Evolutionary conservation across 2,888 invertebrate genomes (phyloP).

Genomic region (Gymnosoma rotundatum): DNA sequence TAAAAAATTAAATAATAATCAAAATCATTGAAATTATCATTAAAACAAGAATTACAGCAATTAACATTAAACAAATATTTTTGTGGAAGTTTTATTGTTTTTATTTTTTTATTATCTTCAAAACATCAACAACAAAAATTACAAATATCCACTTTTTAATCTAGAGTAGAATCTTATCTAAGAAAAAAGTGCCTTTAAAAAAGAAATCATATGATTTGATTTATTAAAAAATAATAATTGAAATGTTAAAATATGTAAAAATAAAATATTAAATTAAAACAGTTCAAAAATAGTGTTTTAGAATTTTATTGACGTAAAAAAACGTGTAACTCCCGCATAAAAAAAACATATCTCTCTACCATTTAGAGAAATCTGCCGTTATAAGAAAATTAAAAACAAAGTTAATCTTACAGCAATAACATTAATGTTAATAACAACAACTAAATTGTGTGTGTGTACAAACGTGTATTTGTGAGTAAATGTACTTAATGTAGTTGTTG

Average conservation of each 20-base stretch:
- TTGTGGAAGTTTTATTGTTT: not conserved
- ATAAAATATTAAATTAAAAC: not conserved
- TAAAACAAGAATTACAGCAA: constrained; percentile 1
- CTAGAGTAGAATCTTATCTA: constrained; percentile 41
- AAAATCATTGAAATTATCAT: constrained; percentile 29
- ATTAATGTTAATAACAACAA: constrained; percentile 34
- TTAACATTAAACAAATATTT: constrained; percentile 28
- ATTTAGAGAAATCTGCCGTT: constrained; percentile 3
- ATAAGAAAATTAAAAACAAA: not conserved
- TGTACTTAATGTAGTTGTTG: constrained; percentile 49
- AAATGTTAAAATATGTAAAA: too few species aligned
- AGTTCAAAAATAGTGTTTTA: not conserved
- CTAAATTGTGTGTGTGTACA: not conserved
- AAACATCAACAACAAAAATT: constrained; percentile 50
- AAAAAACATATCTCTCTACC: constrained; percentile 4
- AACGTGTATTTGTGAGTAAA: not conserved
- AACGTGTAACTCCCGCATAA: not conserved
- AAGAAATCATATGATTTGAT: too few species aligned
- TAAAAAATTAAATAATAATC: constrained; percentile 7
- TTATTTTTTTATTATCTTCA: constrained; percentile 34
- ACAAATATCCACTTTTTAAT: constrained; percentile 40
- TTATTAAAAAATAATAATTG: too few species aligned
- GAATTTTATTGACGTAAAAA: constrained; percentile 1
- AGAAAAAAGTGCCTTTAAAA: too few species aligned
- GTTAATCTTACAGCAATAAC: constrained; percentile 26